phyloP scores from a whole-genome alignment of 2,113 vertebrate species.

The Bambusicola thoracicus region DNA sequence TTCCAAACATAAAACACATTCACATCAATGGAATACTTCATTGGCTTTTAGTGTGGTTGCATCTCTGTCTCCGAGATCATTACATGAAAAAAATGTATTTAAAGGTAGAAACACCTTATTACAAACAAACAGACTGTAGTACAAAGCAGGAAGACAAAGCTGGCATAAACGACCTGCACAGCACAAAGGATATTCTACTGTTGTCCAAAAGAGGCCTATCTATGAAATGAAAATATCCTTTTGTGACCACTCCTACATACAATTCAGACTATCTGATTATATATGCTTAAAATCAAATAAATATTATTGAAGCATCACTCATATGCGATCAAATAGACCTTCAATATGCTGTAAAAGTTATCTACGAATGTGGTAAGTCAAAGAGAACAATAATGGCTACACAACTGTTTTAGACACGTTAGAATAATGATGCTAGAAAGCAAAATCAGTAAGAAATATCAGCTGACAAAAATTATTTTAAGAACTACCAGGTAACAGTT shows the following conservation, averaged over 20 bases:
- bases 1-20: neutral
- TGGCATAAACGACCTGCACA: neutral
- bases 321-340: neutral
- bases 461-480: neutral
- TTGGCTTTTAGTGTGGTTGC: neutral
- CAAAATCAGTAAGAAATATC: neutral
- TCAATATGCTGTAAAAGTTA: neutral
- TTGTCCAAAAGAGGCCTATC: neutral
- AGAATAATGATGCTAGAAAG: neutral
- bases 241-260: neutral
- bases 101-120: neutral
- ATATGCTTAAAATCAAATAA: neutral
- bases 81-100: neutral
- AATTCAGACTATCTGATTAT: neutral
- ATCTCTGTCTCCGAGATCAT: neutral
- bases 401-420: neutral
- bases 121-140: neutral
- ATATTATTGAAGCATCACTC: neutral
- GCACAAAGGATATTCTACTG: neutral
- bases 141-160: neutral
- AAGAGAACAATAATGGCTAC: neutral
- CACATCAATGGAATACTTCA: neutral
- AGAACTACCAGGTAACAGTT: neutral
- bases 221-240: neutral
- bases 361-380: neutral